Percentiles rank a stretch among this genome's conserved stretches.
These are phyloP conservation scores for Oscheius sp. DNA, from an alignment of 2,888 invertebrate genomes.

Conservation along the genomic window DNA sequence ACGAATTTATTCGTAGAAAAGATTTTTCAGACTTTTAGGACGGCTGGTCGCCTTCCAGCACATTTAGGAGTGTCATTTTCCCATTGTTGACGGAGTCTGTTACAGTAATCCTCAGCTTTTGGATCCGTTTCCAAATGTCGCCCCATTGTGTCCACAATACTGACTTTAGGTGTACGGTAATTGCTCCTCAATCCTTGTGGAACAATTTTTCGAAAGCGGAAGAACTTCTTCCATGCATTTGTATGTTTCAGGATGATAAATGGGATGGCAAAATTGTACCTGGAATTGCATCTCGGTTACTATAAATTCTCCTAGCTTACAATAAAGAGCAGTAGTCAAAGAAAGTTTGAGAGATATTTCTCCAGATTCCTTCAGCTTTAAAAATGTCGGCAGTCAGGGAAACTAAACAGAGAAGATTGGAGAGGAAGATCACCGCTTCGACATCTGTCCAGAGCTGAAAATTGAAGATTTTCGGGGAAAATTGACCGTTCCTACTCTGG, in stretches of 20 bases:
- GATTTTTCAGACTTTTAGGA: too few relatives aligned
- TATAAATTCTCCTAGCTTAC: neutral
- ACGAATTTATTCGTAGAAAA: too few relatives aligned
- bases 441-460: conserved; percentile 7
- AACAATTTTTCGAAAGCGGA: neutral
- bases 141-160: neutral
- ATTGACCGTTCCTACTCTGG: neutral
- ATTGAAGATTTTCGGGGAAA: neutral
- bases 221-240: neutral
- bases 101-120: neutral
- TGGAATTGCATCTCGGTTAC: neutral
- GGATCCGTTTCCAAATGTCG: neutral
- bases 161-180: neutral
- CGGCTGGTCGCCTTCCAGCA: too few relatives aligned
- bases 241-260: neutral
- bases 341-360: neutral
- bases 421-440: neutral
- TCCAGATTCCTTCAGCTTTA: neutral
- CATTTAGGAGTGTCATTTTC: neutral
- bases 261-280: neutral
- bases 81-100: neutral
- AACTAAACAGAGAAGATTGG: neutral
- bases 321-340: neutral
- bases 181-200: neutral
- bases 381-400: neutral